phyloP scores from a whole-genome alignment of 2,888 invertebrate species.

The Sarcophaga carnaria region DNA sequence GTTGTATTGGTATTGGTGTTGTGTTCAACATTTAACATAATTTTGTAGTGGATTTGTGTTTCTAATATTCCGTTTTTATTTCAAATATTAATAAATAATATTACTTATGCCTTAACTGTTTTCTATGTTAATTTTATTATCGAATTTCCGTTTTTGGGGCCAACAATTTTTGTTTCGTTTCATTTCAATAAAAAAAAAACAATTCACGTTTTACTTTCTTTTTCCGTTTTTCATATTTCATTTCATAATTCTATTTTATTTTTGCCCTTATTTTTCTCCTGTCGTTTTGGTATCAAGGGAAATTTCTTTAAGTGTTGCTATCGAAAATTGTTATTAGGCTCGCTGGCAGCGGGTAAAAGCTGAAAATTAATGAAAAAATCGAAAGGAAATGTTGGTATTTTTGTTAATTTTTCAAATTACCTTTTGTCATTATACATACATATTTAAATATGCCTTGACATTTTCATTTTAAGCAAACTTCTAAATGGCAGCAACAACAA shows the following conservation, averaged over 20 bases:
- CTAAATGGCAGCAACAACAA: not conserved
- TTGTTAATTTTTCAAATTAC: slow-evolving; percentile 30
- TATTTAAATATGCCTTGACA: slow-evolving; percentile 26
- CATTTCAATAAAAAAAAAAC: not conserved
- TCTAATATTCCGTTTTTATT: slow-evolving; percentile 12
- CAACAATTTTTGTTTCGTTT: not conserved
- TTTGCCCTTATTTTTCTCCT: not conserved
- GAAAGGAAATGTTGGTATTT: slow-evolving; percentile 1
- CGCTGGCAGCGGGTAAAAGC: too few species aligned
- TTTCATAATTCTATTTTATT: not conserved
- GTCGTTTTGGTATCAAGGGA: slow-evolving; percentile 11
- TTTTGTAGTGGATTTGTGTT: not conserved
- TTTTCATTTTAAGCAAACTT: not conserved
- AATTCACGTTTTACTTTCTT: not conserved
- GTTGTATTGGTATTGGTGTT: too few species aligned
- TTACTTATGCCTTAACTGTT: slow-evolving; percentile 25
- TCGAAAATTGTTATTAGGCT: not conserved
- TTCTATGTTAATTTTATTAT: slow-evolving; percentile 30
- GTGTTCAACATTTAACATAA: too few species aligned
- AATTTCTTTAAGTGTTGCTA: slow-evolving; percentile 29
- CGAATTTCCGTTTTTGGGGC: not conserved
- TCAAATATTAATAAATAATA: slow-evolving; percentile 17
- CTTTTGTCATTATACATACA: not conserved
- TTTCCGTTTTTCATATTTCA: not conserved
- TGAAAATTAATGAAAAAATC: too few species aligned